These are phyloP conservation scores for Anarhynchus alexandrinus DNA, from an alignment of 2,113 vertebrate species.

Conservation along the genomic window DNA sequence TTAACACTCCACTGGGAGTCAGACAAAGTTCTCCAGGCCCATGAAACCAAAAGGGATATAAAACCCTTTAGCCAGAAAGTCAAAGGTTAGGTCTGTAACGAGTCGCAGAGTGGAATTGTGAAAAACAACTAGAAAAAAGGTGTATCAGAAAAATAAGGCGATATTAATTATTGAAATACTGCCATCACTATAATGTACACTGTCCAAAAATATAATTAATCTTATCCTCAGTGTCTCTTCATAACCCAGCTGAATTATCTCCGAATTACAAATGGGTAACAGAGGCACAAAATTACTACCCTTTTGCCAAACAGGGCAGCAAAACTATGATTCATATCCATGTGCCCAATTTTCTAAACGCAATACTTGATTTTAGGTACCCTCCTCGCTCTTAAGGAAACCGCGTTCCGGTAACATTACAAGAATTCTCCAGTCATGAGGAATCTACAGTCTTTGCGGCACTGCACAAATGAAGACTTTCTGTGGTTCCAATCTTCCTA, in stretches of 20 bases:
- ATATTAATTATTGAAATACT: neutral
- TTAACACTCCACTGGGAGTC: neutral
- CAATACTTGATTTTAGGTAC: neutral
- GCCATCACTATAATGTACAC: neutral
- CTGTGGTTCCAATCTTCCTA: neutral
- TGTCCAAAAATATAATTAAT: neutral
- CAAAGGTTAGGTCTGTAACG: neutral
- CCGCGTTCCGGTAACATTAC: accelerated
- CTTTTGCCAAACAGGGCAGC: neutral
- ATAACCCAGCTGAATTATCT: neutral
- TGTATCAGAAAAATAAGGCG: neutral
- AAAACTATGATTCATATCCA: neutral
- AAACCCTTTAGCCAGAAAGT: neutral
- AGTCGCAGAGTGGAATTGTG: neutral
- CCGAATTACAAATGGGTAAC: neutral
- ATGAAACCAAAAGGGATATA: neutral
- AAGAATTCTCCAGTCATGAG: neutral
- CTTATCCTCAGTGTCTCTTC: neutral
- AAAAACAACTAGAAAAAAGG: neutral
- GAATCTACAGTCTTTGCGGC: neutral
- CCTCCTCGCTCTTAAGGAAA: neutral
- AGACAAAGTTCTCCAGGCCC: neutral
- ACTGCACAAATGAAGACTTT: neutral
- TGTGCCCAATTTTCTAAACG: neutral
- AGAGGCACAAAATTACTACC: neutral